Base-by-base conservation (phyloP, 2,797 vertebrate genomes). In the Micropoecilia bifurca region DNA sequence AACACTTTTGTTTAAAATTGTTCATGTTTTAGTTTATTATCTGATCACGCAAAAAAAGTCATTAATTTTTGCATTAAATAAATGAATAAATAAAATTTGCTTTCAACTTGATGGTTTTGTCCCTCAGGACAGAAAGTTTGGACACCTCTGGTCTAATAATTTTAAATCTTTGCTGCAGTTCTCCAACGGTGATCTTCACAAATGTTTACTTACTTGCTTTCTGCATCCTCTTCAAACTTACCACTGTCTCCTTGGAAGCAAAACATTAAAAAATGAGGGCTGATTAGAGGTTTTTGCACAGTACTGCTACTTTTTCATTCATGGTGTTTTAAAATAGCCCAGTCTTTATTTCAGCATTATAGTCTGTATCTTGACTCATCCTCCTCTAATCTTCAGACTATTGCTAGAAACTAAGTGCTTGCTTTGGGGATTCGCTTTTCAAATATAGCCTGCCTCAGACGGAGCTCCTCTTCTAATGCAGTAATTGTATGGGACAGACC, bases 401-500 rank as follows among this genome's bases (percentile, higher is more conserved):
- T 83, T 78, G 55, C 74, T 61, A 74, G 73, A 69, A 81, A 71
- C 6, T 82, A 39, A 61, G 46, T 33, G 45, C 69, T 81, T 76
- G 82, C 59, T 82, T 73, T 66, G 36, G 74, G 78, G 48, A 80
- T 77, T 79, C 59, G 3, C 36, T 73, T 80, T 88, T 87, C 61
- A 87, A 80, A 83, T 86, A 81, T 50, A 83, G 43, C 71, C n/a
- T 30, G 33, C 57, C 41, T 80, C 68, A 75, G 73, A 78, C 76
- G 75, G 75, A 75, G 47, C 57, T 87, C 71, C 45, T 82, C 20
- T 73, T 79, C 57, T 50, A 83, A 53, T 81, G 59, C 72, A 81
- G 75, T 79, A 83, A 84, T 84, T 82, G 77, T 75, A 75, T 48
- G 25, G 77, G 78, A 81, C 76, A 63, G 71, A 90, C 69, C 79